These are phyloP conservation scores for Meganola albula DNA, from an alignment of 2,888 invertebrate genomes.

Conservation along the genomic window DNA sequence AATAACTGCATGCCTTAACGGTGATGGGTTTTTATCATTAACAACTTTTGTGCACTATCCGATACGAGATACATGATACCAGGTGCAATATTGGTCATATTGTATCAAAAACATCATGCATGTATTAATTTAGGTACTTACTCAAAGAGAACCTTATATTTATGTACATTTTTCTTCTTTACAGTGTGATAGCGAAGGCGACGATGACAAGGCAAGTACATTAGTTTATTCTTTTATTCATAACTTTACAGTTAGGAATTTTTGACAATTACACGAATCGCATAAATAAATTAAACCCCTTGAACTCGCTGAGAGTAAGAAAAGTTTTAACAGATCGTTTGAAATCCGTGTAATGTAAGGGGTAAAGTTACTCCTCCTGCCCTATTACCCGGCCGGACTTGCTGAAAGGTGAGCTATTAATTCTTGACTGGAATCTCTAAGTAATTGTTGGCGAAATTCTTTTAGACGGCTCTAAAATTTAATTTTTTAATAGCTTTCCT, in stretches of 20 bases:
- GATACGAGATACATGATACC: too few relatives aligned
- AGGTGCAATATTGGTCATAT: too few relatives aligned
- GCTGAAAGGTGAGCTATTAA: too few relatives aligned
- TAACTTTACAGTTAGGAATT: slow-evolving; percentile 33
- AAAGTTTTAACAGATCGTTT: slow-evolving; percentile 65
- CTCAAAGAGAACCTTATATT: slow-evolving; percentile 16
- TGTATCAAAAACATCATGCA: too few relatives aligned
- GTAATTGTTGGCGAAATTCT: slow-evolving; percentile 40
- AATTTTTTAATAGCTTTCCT: too few relatives aligned
- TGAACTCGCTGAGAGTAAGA: slow-evolving; percentile 52
- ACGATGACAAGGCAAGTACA: slow-evolving; percentile 91
- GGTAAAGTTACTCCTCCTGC: slow-evolving; percentile 67
- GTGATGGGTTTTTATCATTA: too few relatives aligned
- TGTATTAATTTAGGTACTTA: slow-evolving; percentile 9
- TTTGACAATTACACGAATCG: slow-evolving; percentile 47
- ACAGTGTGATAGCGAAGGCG: slow-evolving; percentile 96
- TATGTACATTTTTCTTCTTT: slow-evolving; percentile 70
- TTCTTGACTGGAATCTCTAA: too few relatives aligned
- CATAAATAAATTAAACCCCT: slow-evolving; percentile 63
- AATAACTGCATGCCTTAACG: too few relatives aligned
- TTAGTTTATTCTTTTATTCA: slow-evolving; percentile 33
- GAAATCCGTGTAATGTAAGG: slow-evolving; percentile 72
- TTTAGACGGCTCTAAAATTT: too few relatives aligned
- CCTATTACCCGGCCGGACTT: slow-evolving; percentile 58
- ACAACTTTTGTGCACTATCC: too few relatives aligned